Percentiles rank a stretch among this genome's conserved stretches.
Evolutionary conservation across 2,113 vertebrate genomes (phyloP).

Genomic region (Cyanistes caeruleus): DNA sequence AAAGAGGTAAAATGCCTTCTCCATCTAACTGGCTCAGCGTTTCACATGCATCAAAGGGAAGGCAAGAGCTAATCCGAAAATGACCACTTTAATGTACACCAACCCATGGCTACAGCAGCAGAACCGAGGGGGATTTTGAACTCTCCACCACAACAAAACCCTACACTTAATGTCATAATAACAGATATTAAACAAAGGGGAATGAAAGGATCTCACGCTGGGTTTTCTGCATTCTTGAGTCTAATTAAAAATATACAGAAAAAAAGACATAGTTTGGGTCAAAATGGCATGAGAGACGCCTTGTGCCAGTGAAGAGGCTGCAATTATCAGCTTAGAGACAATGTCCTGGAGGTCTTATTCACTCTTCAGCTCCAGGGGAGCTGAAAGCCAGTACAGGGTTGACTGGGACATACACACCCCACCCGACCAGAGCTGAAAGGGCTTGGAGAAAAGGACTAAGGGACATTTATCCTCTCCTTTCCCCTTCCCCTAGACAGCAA

Average conservation of each 20-base stretch:
- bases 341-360: neutral
- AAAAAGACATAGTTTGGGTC: conserved; percentile 77
- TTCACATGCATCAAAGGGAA: conserved; percentile 71
- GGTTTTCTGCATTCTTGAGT: conserved; percentile 81
- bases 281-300: conserved; percentile 85
- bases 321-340: conserved; percentile 92
- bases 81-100: conserved; percentile 58
- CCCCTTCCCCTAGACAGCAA: neutral
- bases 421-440: neutral
- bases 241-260: conserved; percentile 73
- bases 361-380: neutral
- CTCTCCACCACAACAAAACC: conserved; percentile 55
- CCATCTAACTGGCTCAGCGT: conserved; percentile 56
- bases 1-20: conserved; percentile 72
- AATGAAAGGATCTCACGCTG: conserved; percentile 71
- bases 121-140: conserved; percentile 56
- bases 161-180: conserved; percentile 72
- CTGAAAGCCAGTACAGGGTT: neutral
- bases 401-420: fast-evolving
- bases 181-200: conserved; percentile 64
- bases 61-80: conserved; percentile 62
- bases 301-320: conserved; percentile 86
- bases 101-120: conserved; percentile 66
- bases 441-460: neutral
- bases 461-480: neutral